Evolutionary conservation across 2,797 vertebrate genomes (phyloP), one percentile per base, ranked within the genome.

Genomic region (Bufotes viridis): DNA sequence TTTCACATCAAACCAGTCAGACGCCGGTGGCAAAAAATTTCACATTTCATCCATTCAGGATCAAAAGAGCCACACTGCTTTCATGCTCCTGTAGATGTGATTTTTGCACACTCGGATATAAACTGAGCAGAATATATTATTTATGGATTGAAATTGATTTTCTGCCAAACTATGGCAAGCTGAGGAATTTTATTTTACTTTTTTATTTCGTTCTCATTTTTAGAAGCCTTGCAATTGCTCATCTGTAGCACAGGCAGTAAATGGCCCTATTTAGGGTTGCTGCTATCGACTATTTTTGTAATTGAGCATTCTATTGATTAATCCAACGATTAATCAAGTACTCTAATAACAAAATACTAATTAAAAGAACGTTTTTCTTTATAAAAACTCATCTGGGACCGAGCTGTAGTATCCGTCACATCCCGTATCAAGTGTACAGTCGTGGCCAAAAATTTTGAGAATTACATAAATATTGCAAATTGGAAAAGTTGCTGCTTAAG

Each of bases 1-100:
- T 74, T 74, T 74, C 72, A 74, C 72, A 74, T 74, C 72, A 74
- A 74, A 74, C 72, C 42, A 74, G 34, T 74, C 34, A 49, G 72
- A 11, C 72, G 51, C 72, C 9, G 10, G 34, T 74, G 72, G 72
- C 72, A 11, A 42, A 74, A 74, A 20, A 74, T 74, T 20, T 14
- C 6, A 42, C 18, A 4, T 74, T 74, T 74, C 18, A 74, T 74
- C 10, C 15, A 20, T 34, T 42, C 20, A 0, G 72, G 72, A 74
- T 74, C 72, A 51, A 74, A 74, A 49, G 72, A 74, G 18, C 72
- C 12, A 15, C 18, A 11, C 18, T 11, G 42, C 72, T 74, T 74
- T 49, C 72, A 74, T 74, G 72, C 72, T 51, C 34, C 22, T 51
- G 18, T 51, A 49, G 72, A 74, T 74, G 49, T 51, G 8, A 49